Evolutionary conservation across 2,113 vertebrate species (phyloP).

Genomic region (Phycodurus eques): DNA sequence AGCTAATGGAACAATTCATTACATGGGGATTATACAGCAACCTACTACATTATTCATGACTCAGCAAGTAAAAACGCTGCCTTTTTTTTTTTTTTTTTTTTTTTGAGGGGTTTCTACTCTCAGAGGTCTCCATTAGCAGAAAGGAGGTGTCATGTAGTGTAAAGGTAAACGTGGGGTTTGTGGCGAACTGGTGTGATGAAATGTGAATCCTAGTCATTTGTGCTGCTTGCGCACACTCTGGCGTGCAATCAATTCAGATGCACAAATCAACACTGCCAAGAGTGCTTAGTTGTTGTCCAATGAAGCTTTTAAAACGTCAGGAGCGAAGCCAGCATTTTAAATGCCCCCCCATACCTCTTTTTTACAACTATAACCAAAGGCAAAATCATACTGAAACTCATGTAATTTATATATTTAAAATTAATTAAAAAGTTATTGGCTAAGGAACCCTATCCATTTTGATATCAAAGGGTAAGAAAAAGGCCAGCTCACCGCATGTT

Average conservation of each 20-base stretch:
- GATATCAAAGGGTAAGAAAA: neutral
- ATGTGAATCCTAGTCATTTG: slow-evolving; percentile 17
- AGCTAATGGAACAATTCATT: slow-evolving; percentile 34
- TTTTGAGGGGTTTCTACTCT: slow-evolving; percentile 34
- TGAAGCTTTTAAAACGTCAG: slow-evolving; percentile 58
- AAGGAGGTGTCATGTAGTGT: slow-evolving; percentile 31
- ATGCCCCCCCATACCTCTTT: neutral
- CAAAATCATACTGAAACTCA: neutral
- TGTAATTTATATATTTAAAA: neutral
- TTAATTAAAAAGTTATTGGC: neutral
- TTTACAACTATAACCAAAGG: neutral
- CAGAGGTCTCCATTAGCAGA: slow-evolving; percentile 40
- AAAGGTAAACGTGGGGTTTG: slow-evolving; percentile 12
- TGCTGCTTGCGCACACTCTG: slow-evolving; percentile 4
- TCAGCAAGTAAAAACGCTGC: slow-evolving; percentile 57
- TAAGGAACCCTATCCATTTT: neutral
- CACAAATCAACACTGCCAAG: slow-evolving; percentile 31
- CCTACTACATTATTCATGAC: slow-evolving; percentile 62
- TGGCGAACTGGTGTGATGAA: slow-evolving; percentile 15
- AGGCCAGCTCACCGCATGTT: neutral
- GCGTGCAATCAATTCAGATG: slow-evolving; percentile 36
- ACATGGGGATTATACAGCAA: slow-evolving; percentile 47
- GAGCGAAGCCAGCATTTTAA: slow-evolving; percentile 29
- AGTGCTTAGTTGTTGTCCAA: slow-evolving; percentile 57
- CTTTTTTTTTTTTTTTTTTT: slow-evolving; percentile 30